phyloP scores from a whole-genome alignment of 2,797 vertebrate species.

The Semotilus atromaculatus region DNA sequence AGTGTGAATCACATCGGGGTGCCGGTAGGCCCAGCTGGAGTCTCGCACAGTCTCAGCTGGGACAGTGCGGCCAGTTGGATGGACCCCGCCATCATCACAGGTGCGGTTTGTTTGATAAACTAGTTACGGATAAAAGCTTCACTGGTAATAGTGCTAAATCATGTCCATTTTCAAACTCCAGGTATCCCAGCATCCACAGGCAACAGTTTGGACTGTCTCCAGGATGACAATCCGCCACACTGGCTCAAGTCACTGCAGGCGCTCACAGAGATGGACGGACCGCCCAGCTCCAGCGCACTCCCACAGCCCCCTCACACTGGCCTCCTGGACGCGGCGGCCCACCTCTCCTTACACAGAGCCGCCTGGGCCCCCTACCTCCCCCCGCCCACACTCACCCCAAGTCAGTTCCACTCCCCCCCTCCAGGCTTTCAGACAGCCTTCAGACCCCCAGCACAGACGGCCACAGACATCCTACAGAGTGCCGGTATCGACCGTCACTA shows the following conservation, averaged over 20 bases:
- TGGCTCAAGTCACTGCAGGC: slow-evolving; percentile 99
- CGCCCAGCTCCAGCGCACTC: slow-evolving; percentile 79
- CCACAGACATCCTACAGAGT: slow-evolving; percentile 99
- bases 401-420: slow-evolving; percentile 94
- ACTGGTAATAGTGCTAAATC: not conserved
- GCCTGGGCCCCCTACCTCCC: slow-evolving; percentile 91
- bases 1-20: slow-evolving; percentile 97
- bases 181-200: slow-evolving; percentile 93
- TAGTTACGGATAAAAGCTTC: not conserved
- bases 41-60: slow-evolving; percentile 97
- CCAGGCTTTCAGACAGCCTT: slow-evolving; percentile 99
- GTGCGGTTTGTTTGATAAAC: slow-evolving; percentile 72
- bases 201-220: slow-evolving; percentile 97
- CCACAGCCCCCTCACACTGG: slow-evolving; percentile 84
- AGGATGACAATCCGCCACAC: slow-evolving; percentile 99
- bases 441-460: slow-evolving; percentile 96
- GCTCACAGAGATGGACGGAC: slow-evolving; percentile 98
- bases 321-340: slow-evolving; percentile 86
- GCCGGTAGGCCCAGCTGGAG: slow-evolving; percentile 83
- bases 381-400: slow-evolving; percentile 88
- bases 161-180: slow-evolving; percentile 56
- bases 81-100: slow-evolving; percentile 99
- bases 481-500: slow-evolving; percentile 97
- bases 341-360: slow-evolving; percentile 95
- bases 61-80: slow-evolving; percentile 98